Conservation (phyloP, 2,888 invertebrate genomes). For the Punctoribates punctum region DNA sequence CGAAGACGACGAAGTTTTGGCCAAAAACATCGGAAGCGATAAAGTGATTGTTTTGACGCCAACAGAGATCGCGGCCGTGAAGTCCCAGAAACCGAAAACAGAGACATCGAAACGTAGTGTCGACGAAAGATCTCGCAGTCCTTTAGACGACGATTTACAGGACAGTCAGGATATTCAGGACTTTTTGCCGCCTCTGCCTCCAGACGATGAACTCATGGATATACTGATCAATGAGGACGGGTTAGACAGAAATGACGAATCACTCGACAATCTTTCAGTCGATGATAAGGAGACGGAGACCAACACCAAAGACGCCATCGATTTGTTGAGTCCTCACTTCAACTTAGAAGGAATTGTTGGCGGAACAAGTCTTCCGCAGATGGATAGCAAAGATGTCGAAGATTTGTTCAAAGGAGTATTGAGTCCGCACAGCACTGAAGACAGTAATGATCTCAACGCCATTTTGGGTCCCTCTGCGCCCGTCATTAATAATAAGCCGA, state of each 20-base stretch:
- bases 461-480: neutral
- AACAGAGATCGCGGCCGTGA: slow-evolving; percentile 1
- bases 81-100: neutral
- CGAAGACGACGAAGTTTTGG: neutral
- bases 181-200: slow-evolving; percentile 61
- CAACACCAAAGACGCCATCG: slow-evolving; percentile 38
- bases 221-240: slow-evolving; percentile 64
- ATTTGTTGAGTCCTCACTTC: slow-evolving; percentile 63
- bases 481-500: neutral
- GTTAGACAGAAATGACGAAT: slow-evolving; percentile 48
- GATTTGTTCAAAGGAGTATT: slow-evolving; percentile 86
- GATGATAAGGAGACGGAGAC: slow-evolving; percentile 6
- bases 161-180: slow-evolving; percentile 63
- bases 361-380: slow-evolving; percentile 64
- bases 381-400: slow-evolving; percentile 85
- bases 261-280: slow-evolving; percentile 17
- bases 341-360: slow-evolving; percentile 60
- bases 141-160: slow-evolving; percentile 47
- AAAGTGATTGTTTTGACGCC: slow-evolving; percentile 33
- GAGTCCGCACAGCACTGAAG: slow-evolving; percentile 51
- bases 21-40: slow-evolving; percentile 33
- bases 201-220: slow-evolving; percentile 64
- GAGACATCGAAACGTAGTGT: neutral
- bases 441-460: neutral
- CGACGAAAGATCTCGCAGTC: neutral